Conservation (phyloP, 2,797 vertebrate species). For the Peromyscus eremicus region DNA sequence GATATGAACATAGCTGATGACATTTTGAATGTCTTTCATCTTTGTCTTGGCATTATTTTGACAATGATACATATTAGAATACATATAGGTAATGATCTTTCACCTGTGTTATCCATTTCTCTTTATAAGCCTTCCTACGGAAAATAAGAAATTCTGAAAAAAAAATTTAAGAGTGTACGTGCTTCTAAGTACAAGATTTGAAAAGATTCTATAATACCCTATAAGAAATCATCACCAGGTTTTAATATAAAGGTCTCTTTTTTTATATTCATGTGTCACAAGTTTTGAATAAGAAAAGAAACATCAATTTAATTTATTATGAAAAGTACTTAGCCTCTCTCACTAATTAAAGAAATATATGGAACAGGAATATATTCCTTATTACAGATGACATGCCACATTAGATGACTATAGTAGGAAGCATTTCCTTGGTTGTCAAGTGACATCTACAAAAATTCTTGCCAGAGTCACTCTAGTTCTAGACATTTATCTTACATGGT, state of each 20-base stretch:
- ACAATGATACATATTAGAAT: not conserved
- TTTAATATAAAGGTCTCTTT: constrained; percentile 17
- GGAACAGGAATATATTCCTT: not conserved
- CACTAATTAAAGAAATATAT: not conserved
- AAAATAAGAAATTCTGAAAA: not conserved
- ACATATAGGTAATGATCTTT: not conserved
- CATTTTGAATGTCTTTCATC: not conserved
- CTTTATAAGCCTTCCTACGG: not conserved
- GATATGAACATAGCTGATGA: no score
- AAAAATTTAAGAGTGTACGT: not conserved
- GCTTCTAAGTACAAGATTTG: not conserved
- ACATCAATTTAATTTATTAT: not conserved
- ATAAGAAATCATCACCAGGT: not conserved
- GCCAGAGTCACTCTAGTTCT: not conserved
- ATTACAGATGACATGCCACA: not conserved
- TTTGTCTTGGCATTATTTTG: constrained; percentile 22
- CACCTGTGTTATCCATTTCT: not conserved
- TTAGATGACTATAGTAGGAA: not conserved
- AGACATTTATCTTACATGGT: not conserved
- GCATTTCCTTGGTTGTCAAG: not conserved
- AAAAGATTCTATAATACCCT: not conserved
- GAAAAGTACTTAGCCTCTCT: not conserved
- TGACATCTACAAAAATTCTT: not conserved
- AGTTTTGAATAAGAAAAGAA: not conserved
- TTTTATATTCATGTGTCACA: not conserved